Base-by-base conservation (phyloP, 1,140 invertebrate species). In the Neomicropteryx cornuta region DNA sequence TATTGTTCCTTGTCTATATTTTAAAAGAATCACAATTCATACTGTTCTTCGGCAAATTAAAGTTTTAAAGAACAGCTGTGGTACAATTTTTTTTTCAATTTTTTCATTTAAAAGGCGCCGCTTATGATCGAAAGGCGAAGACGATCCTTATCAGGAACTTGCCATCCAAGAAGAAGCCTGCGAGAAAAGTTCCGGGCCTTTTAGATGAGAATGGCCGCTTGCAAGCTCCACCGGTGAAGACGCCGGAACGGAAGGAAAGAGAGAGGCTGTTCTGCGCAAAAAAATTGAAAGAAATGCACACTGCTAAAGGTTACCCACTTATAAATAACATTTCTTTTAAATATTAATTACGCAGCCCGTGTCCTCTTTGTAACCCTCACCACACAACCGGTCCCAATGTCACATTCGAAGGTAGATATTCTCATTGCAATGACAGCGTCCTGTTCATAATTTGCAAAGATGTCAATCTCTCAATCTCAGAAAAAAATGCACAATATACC, bases 161-260 rank as follows among this genome's bases (percentile, higher is more conserved):
- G 59, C 61, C 59, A 0, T 57, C 58, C 0, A 57, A 56, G 36
- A 41, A 42, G 3, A 48, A 53, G 0, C 32, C 41, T 3, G 52
- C 54, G 0, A 52, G 51, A 0, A 27, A 49, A 5, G 43, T 58
- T 18, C 62, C 56, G 36, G 61, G 61, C 0, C 61, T 59, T 1
- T 24, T 60, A 0, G 58, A 58, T 0, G 56, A 58, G 0, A 50
- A 52, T 19, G 58, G 59, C 0, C 58, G 61, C 34, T 17, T 55
- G 14, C 59, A 60, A 44, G 61, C 58, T 34, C 61, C 61, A 0
- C 59, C 61, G 1, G 41, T 60, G 3, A 58, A 57, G 42, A 35
- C 56, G 4, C 58, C 50, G 51, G 47, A 46, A 0, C 53, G 59
- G 39, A 46, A 58, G 8, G 56, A 61, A 43, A 50, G 46, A 19